Percentiles rank a stretch among this genome's conserved stretches.
Evolutionary conservation across 2,113 vertebrate species (phyloP).

Genomic region (Corythornis cristatus): DNA sequence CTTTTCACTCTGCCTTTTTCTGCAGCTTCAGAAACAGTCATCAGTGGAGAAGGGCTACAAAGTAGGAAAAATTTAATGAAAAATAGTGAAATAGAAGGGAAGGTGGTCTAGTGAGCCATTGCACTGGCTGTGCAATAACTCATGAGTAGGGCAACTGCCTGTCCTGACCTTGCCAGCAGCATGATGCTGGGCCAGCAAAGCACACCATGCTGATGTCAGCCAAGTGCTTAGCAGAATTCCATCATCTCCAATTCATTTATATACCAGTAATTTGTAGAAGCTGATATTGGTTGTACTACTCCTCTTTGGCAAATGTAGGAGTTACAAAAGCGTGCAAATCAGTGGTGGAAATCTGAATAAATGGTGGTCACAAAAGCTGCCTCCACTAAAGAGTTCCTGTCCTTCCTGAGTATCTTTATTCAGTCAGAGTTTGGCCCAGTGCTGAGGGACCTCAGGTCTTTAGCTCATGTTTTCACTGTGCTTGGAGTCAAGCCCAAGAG

Average conservation of each 20-base stretch:
- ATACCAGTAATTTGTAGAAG: not conserved
- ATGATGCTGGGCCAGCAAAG: not conserved
- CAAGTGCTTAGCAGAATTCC: not conserved
- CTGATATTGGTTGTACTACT: not conserved
- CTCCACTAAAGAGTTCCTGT: not conserved
- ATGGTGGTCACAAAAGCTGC: not conserved
- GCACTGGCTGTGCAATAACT: constrained; percentile 63
- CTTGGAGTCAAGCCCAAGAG: not conserved
- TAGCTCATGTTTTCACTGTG: not conserved
- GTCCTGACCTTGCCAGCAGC: not conserved
- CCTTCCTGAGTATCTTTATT: not conserved
- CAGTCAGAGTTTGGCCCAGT: not conserved
- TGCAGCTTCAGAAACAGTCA: constrained; percentile 59
- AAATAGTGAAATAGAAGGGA: constrained; percentile 46
- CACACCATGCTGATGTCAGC: not conserved
- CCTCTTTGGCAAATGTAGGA: not conserved
- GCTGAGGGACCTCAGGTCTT: not conserved
- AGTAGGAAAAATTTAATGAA: constrained; percentile 51
- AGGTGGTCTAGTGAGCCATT: constrained; percentile 61
- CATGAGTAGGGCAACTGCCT: not conserved
- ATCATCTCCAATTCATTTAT: not conserved
- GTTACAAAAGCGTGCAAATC: not conserved
- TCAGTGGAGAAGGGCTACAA: constrained; percentile 52
- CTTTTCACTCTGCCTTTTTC: not conserved
- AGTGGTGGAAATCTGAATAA: not conserved